Evolutionary conservation across 2,888 invertebrate genomes (phyloP), one percentile per base, ranked within the genome.

Genomic region (Pecten maximus): DNA sequence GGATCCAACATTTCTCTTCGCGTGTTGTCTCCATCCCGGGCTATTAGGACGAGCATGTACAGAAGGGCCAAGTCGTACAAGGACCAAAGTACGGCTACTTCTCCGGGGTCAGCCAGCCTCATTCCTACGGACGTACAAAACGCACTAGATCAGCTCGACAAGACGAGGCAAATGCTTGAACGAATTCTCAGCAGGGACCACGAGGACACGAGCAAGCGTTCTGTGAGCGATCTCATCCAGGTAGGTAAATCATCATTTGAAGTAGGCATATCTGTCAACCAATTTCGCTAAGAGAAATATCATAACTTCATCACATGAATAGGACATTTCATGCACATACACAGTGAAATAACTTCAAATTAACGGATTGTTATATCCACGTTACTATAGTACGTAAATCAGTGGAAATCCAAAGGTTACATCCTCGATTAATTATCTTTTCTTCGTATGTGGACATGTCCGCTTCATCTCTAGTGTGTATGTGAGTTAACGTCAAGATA

Each of bases 61-160:
- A 35, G 35, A 35, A 74, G 39, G 54, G 44, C 87, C 28, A 91
- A 89, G 23, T 40, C 89, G n/a, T 90, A 88, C 86, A 89, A 44
- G 39, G 91, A 92, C 40, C 91, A 92, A 48, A 87, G 87, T 28
- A 92, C 91, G 40, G 88, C 89, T 3, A 92, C 91, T 3, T 92
- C 91, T 40, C 90, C 90, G 16, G 74, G 50, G 15, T 88, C 74
- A 16, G 86, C 87, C 6, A 74, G 89, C 19, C 40, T 87, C 44
- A 86, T 90, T 0, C 90, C 91, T 35, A 39, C 40, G n/a, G 91
- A 93, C 60, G 89, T 94, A 1, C 88, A 90, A 10, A 92, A 93
- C n/a, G 92, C 92, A 3, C 35, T 93, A 15, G 91, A 92, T 4
- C 93, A 93, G 90, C 89, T 94, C 2, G 92, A 93, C 74, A 89